These are phyloP conservation scores for Temnothorax nylanderi DNA, from an alignment of 1,140 invertebrate species.

Conservation along the genomic window DNA sequence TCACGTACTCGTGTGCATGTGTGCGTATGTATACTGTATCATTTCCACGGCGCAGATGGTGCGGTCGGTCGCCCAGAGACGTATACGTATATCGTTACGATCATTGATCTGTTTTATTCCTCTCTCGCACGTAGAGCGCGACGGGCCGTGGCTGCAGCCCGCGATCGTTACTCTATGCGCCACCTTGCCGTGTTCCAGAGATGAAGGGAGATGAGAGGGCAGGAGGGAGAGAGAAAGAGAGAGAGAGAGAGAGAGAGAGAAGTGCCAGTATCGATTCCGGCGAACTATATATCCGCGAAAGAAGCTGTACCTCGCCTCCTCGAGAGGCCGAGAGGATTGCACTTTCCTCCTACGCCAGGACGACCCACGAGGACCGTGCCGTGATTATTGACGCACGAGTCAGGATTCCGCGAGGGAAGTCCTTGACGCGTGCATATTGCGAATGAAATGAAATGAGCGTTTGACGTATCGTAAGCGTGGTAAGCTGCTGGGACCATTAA, in stretches of 20 bases:
- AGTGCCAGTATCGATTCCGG: slow-evolving; percentile 56
- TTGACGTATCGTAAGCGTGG: not conserved
- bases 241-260: slow-evolving; percentile 50
- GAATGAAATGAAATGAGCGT: slow-evolving; percentile 24
- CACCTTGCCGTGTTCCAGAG: slow-evolving; percentile 61
- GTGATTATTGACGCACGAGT: slow-evolving; percentile 43
- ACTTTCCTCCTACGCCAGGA: slow-evolving; percentile 45
- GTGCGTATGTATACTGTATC: not conserved
- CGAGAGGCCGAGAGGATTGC: slow-evolving; percentile 43
- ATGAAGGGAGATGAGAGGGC: slow-evolving; percentile 48
- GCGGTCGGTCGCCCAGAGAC: slow-evolving; percentile 18
- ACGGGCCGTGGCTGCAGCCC: slow-evolving; percentile 37
- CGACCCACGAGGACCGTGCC: not conserved
- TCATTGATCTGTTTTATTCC: slow-evolving; percentile 63
- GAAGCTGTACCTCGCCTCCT: slow-evolving; percentile 54
- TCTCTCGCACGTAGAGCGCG: slow-evolving; percentile 49
- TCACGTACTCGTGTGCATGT: not conserved
- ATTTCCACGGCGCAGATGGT: slow-evolving; percentile 24
- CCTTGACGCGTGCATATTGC: slow-evolving; percentile 4
- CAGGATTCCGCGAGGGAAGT: not conserved
- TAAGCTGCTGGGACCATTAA: not conserved
- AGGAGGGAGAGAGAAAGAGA: not conserved
- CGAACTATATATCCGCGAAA: slow-evolving; percentile 59
- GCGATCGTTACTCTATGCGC: slow-evolving; percentile 67
- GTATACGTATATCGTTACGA: slow-evolving; percentile 42